Percentiles rank a stretch among this genome's conserved stretches.
Conservation (phyloP, 2,888 invertebrate genomes). For the Hyppa rectilinea region DNA sequence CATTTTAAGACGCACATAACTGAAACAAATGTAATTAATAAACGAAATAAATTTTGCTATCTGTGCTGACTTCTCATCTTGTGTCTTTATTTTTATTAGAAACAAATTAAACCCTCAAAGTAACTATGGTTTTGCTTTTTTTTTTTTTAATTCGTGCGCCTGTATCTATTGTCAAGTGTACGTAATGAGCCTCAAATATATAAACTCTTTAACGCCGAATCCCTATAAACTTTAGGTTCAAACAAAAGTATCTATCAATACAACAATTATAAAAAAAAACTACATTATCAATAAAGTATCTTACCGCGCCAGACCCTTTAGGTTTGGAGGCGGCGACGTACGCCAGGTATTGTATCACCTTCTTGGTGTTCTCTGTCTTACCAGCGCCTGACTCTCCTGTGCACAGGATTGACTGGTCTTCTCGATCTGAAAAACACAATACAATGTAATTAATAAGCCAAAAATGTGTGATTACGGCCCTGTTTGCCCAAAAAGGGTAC, state of each 20-base stretch:
- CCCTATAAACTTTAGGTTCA: neutral
- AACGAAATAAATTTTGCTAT: neutral
- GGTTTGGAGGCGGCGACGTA: conserved; percentile 99
- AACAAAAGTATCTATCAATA: no score
- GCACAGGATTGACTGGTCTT: conserved; percentile 99
- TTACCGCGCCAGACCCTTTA: conserved; percentile 96
- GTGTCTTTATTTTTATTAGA: neutral
- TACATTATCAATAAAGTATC: no score
- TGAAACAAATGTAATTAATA: neutral
- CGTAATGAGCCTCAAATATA: neutral
- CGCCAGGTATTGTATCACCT: conserved; percentile 99
- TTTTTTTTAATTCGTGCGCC: no score
- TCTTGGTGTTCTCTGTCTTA: conserved; percentile 99
- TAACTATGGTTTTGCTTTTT: no score
- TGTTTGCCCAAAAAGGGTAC: no score
- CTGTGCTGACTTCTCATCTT: neutral
- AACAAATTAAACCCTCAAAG: neutral
- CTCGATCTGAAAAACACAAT: conserved; percentile 94
- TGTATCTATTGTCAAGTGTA: neutral
- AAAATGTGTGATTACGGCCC: no score
- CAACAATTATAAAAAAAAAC: no score
- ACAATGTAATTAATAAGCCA: neutral
- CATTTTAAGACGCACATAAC: neutral
- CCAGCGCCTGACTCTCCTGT: conserved; percentile 99
- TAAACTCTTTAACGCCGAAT: neutral